A percentile compares a stretch with the other conserved stretches of the same genome.
Conservation (phyloP, 2,113 vertebrate species). For the Mustela lutreola region DNA sequence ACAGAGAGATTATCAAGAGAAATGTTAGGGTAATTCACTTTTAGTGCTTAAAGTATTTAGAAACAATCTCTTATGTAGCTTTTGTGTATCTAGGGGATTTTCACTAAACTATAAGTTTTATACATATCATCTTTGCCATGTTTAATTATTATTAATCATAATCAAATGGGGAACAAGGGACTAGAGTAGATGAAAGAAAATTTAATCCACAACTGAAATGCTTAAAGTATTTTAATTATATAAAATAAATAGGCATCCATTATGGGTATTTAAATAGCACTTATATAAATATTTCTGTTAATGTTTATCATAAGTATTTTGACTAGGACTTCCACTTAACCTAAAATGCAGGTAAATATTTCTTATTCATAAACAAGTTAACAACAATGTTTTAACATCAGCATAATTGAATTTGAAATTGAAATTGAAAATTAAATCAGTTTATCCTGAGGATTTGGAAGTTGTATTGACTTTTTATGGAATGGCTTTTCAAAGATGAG, state of each 20-base stretch:
- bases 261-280: background rate
- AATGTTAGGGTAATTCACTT: conserved; percentile 95
- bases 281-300: background rate
- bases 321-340: background rate
- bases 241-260: background rate
- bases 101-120: conserved; percentile 51
- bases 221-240: background rate
- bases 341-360: background rate
- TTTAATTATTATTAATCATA: conserved; percentile 50
- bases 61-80: background rate
- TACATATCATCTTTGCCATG: background rate
- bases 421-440: conserved; percentile 53
- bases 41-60: conserved; percentile 65
- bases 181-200: background rate
- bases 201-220: background rate
- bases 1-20: conserved; percentile 97
- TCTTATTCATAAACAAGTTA: conserved; percentile 46
- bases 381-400: conserved; percentile 26
- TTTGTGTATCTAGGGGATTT: background rate
- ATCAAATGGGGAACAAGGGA: background rate
- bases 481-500: conserved; percentile 77
- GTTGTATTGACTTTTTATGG: conserved; percentile 71
- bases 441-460: conserved; percentile 62
- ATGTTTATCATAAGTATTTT: background rate
- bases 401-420: conserved; percentile 63